A percentile compares a stretch with the other conserved stretches of the same genome.
Evolutionary conservation across 2,113 vertebrate genomes (phyloP).

Genomic region (Lagopus muta): DNA sequence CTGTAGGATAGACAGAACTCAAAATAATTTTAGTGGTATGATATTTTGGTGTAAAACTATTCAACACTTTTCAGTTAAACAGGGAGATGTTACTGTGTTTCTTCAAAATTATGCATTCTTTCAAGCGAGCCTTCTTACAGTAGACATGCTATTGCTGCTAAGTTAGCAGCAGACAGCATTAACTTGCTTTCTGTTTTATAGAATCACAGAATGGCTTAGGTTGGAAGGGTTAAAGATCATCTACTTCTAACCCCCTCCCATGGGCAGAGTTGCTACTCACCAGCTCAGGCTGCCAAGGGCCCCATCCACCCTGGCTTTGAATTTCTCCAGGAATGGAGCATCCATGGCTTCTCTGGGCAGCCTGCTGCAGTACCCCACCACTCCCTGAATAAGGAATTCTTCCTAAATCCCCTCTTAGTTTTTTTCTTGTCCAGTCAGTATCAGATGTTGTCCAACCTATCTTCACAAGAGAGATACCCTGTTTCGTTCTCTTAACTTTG

Average conservation of each 20-base stretch:
- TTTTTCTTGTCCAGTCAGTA: not conserved
- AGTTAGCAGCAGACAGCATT: constrained; percentile 14
- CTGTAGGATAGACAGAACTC: constrained; percentile 44
- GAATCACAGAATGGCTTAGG: not conserved
- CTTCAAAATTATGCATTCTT: constrained; percentile 37
- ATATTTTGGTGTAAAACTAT: constrained; percentile 35
- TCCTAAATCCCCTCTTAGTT: not conserved
- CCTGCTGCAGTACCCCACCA: not conserved
- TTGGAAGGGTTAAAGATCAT: not conserved
- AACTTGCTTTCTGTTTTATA: constrained; percentile 3
- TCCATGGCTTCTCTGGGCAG: not conserved
- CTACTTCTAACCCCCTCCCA: not conserved
- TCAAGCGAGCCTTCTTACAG: not conserved
- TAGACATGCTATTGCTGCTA: not conserved
- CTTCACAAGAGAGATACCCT: no score
- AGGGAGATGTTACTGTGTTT: not conserved
- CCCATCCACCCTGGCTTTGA: not conserved
- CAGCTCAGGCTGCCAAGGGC: not conserved
- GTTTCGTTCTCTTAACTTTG: not conserved
- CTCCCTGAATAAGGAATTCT: not conserved
- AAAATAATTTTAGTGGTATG: constrained; percentile 52
- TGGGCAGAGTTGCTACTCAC: no score
- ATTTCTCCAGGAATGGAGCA: not conserved
- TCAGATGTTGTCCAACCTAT: no score
- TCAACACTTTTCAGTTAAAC: constrained; percentile 47